Conservation (phyloP, 2,113 vertebrate genomes). For the Prolemur simus region DNA sequence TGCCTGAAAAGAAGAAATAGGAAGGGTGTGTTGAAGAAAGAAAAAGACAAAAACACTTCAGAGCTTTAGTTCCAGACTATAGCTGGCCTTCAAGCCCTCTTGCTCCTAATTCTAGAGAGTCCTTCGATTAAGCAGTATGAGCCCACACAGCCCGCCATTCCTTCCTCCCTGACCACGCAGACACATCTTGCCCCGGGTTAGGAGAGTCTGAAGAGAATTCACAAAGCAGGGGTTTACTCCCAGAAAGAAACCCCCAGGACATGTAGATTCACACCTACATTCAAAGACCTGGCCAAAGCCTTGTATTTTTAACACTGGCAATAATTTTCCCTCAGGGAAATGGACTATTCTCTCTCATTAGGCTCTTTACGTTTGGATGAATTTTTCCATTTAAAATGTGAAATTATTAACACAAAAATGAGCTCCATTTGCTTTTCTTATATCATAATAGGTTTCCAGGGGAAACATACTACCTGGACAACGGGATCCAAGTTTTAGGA, state of each 20-base stretch:
- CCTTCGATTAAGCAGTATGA: neutral
- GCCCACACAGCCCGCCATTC: neutral
- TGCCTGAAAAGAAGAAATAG: conserved; percentile 84
- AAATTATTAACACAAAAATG: neutral
- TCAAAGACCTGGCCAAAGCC: neutral
- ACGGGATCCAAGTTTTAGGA: neutral
- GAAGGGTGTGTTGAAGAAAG: neutral
- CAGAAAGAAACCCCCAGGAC: neutral
- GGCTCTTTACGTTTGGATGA: neutral
- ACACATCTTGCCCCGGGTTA: rapidly evolving
- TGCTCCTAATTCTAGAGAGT: neutral
- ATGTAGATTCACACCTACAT: rapidly evolving
- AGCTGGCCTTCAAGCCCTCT: neutral
- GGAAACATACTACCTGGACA: neutral
- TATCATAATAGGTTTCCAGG: neutral
- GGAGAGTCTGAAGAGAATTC: neutral
- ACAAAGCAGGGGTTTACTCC: neutral
- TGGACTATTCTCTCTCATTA: neutral
- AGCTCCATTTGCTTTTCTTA: neutral
- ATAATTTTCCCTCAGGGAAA: neutral
- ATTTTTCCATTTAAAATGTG: neutral
- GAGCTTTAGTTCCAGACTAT: neutral
- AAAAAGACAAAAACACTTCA: neutral
- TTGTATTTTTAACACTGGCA: neutral
- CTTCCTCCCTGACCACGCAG: neutral